phyloP scores from a whole-genome alignment of 2,888 invertebrate genomes.

The Orthosia incerta region DNA sequence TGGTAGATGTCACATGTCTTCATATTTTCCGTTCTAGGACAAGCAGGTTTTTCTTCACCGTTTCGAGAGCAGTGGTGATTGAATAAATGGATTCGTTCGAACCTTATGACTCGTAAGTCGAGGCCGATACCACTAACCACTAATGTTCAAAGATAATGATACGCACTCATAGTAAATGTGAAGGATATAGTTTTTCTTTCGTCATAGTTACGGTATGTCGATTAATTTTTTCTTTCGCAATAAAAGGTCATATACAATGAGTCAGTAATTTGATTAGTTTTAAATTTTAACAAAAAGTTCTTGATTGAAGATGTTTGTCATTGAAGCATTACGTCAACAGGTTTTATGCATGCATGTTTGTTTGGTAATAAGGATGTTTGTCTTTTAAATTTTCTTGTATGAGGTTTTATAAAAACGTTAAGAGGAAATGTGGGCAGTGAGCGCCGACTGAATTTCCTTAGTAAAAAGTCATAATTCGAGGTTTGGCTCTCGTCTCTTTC shows the following conservation, averaged over 20 bases:
- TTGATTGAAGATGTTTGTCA: background rate
- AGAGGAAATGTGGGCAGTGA: no score
- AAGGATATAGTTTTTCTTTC: constrained; percentile 47
- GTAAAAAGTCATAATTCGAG: no score
- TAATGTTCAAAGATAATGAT: background rate
- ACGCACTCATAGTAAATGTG: constrained; percentile 41
- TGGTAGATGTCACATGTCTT: background rate
- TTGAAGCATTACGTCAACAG: background rate
- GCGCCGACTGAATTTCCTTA: no score
- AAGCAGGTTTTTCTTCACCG: background rate
- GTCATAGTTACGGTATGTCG: constrained; percentile 29
- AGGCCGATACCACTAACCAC: background rate
- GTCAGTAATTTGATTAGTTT: constrained; percentile 28
- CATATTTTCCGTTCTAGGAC: background rate
- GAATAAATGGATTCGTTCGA: background rate
- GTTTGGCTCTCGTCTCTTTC: no score
- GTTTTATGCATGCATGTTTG: constrained; percentile 4
- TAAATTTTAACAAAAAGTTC: constrained; percentile 33
- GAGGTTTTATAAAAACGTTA: no score
- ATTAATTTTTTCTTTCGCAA: constrained; percentile 28
- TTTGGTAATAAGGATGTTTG: constrained; percentile 1
- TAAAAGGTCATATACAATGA: constrained; percentile 34
- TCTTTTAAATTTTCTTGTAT: background rate
- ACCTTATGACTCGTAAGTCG: background rate
- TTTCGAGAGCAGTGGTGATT: background rate